Evolutionary conservation across 2,797 vertebrate species (phyloP), one percentile per base, ranked within the genome.

Genomic region (Kryptolebias ocellatus): DNA sequence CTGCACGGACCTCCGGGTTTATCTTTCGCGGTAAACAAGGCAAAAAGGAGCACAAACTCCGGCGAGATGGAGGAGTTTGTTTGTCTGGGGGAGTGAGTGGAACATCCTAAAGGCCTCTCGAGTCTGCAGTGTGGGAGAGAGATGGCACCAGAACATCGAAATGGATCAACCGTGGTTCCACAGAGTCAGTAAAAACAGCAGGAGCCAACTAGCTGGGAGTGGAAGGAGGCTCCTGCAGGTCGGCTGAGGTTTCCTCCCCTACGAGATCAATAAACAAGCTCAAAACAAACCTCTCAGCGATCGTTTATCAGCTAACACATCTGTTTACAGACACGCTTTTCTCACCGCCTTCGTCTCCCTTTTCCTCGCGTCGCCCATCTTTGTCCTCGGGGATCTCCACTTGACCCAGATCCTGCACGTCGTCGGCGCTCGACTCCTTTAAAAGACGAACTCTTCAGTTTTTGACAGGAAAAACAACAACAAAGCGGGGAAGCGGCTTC

Each of bases 31-130:
- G 75, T 84, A 79, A 87, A 87, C 72, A 83, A 88, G 87, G 85
- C 86, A 72, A 79, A 87, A 67, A 76, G 68, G 76, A 87, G 90
- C 91, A 88, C 91, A 92, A 89, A 83, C 90, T 85, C 90, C 14
- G 20, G 75, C 51, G 5, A 52, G 55, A 69, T 31, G 71, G 78
- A 74, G 56, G 86, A 91, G 87, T 79, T 76, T 70, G 89, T 84
- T 93, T 93, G 90, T 93, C 92, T 84, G 87, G 82, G 20, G 76
- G 76, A 47, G 66, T 58, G 71, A 85, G 70, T 76, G 83, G 70
- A 77, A 76, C 47, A 52, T 81, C 78, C 78, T 76, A 66, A 49
- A 74, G 77, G 79, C 79, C 67, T 83, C 70, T 2, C 39, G 27
- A 4, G 68, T 74, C 61, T 39, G 20, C 74, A 58, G 72, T 44